Evolutionary conservation across 2,797 vertebrate genomes (phyloP).

Genomic region (Ataeniobius toweri): DNA sequence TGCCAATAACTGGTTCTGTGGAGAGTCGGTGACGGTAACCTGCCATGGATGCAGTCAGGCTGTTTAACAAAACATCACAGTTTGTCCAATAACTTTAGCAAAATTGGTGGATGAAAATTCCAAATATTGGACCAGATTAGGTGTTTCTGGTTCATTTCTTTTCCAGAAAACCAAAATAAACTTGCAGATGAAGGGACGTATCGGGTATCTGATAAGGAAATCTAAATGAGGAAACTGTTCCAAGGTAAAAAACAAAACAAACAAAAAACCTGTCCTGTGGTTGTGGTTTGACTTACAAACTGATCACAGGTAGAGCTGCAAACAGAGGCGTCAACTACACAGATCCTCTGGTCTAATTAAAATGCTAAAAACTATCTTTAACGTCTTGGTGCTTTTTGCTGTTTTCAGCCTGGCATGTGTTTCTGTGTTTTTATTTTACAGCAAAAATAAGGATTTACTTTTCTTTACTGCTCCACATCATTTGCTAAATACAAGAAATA

Average conservation of each 20-base stretch:
- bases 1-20: too few species aligned
- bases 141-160: background rate
- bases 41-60: too few species aligned
- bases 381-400: background rate
- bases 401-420: background rate
- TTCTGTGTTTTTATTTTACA: background rate
- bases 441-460: accelerated
- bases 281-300: constrained; percentile 35
- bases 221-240: constrained; percentile 28
- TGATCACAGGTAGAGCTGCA: background rate
- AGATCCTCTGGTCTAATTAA: background rate
- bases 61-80: too few species aligned
- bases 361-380: constrained; percentile 32
- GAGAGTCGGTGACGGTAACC: too few species aligned
- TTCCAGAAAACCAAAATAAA: background rate
- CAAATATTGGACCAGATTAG: too few species aligned
- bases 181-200: background rate
- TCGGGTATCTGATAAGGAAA: background rate
- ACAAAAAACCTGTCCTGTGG: background rate
- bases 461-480: accelerated
- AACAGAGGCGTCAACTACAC: background rate
- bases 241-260: constrained; percentile 33
- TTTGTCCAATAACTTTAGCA: too few species aligned
- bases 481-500: background rate
- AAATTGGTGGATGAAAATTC: too few species aligned